Percentiles rank a stretch among this genome's conserved stretches.
Evolutionary conservation across 2,888 invertebrate genomes (phyloP).

Genomic region (Philereme transversata): DNA sequence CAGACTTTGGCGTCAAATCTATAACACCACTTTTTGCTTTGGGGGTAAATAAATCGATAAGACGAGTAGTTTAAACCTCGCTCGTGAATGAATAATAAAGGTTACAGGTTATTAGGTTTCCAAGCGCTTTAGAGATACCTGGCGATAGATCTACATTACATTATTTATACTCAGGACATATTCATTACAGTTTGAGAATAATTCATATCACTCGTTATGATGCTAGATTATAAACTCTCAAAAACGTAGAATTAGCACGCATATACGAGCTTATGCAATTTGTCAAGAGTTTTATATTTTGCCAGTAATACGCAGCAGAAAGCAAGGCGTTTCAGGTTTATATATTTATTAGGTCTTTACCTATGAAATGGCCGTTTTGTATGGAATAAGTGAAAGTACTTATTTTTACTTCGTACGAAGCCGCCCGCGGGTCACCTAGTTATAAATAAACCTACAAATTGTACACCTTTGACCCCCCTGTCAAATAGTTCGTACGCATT

Average conservation of each 20-base stretch:
- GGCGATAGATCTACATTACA: constrained; percentile 13
- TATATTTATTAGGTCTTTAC: no score
- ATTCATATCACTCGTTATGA: background rate
- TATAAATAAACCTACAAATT: no score
- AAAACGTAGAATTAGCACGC: background rate
- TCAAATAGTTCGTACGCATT: background rate
- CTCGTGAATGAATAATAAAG: constrained; percentile 14
- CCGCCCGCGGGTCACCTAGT: no score
- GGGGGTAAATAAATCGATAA: constrained; percentile 8
- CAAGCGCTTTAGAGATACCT: constrained; percentile 1
- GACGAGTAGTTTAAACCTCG: constrained; percentile 13
- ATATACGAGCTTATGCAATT: background rate
- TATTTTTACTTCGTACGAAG: no score
- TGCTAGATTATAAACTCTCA: background rate
- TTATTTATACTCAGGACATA: background rate
- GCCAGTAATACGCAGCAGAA: background rate
- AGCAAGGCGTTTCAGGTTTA: no score
- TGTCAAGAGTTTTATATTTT: background rate
- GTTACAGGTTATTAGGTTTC: background rate
- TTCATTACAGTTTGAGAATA: background rate
- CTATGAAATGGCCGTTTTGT: no score
- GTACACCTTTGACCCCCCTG: background rate
- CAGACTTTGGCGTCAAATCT: no score
- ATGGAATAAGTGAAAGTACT: no score
- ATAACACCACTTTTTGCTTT: no score